Evolutionary conservation across 2,113 vertebrate species (phyloP), one percentile per base, ranked within the genome.

Genomic region (Proteles cristata): DNA sequence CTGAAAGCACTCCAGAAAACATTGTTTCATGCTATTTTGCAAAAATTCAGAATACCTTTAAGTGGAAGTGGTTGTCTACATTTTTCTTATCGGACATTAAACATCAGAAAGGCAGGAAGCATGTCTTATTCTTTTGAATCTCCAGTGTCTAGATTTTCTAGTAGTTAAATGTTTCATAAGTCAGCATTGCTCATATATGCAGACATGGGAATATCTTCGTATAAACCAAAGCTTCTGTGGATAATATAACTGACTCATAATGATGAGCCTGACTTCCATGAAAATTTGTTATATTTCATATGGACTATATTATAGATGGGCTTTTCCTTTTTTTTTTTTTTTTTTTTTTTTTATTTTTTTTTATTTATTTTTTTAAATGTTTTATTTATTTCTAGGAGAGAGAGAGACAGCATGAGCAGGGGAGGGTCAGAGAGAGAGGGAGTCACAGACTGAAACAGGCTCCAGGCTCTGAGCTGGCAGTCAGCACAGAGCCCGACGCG

Each of bases 111-210:
- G 43, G 23, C 77, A 91, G 45, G n/a, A 39, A 79, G 77, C 33
- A 74, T 69, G 90, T 73, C 58, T 96, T 94, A 63, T 9, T 87
- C 21, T 96, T 5, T 87, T 93, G 43, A 90, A 48, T 93, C 21
- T 94, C 50, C 35, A 48, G 1, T 63, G 1, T 61, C 48, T 76
- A 68, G 48, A 48, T 83, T 96, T 95, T 97, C 43, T 83, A 69
- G n/a, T 39, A 79, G 45, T 77, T 85, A 71, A 35, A 73, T 65
- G 19, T 92, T 87, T 84, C 28, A 76, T 83, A 91, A 83, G 82
- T 85, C 19, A 65, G 5, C n/a, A 93, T 93, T 93, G 35, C 33
- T 90, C 43, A 35, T 48, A 58, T 53, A 58, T 79, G 5, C 58
- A 21, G 17, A 53, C n/a, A 31, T 66, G 10, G 43, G 39, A 80